Evolutionary conservation across 2,797 vertebrate species (phyloP).

Genomic region (Pipistrellus pipistrellus): DNA sequence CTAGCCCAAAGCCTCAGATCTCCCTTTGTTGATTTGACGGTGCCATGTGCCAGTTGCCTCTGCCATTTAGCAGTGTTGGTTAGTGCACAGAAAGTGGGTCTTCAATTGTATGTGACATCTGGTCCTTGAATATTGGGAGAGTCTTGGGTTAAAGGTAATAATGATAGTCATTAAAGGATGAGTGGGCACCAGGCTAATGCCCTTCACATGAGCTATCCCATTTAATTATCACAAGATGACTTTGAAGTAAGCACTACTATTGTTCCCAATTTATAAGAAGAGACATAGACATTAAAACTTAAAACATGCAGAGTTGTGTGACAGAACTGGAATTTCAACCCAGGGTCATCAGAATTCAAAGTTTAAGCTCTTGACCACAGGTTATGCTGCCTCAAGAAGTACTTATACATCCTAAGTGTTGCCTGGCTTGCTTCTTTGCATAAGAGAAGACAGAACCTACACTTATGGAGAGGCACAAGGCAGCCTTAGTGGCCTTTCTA

Average conservation of each 20-base stretch:
- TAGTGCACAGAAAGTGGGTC: background rate
- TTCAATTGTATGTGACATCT: background rate
- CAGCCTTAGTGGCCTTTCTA: background rate
- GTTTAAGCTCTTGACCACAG: background rate
- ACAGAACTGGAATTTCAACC: background rate
- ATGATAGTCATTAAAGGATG: background rate
- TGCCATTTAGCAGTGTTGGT: background rate
- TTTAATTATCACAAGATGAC: background rate
- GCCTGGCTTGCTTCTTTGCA: background rate
- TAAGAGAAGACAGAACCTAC: background rate
- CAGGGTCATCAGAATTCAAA: background rate
- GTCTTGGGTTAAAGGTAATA: background rate
- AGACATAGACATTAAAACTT: constrained; percentile 14
- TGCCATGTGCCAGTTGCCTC: background rate
- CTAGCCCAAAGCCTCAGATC: background rate
- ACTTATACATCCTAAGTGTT: background rate
- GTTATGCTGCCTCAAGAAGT: background rate
- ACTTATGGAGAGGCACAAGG: background rate
- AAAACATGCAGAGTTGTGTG: background rate
- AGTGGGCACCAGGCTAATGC: background rate
- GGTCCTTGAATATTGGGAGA: background rate
- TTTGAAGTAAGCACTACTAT: background rate
- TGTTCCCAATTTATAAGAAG: background rate
- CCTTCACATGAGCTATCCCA: background rate
- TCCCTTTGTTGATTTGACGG: background rate